A percentile compares a stretch with the other conserved stretches of the same genome.
Evolutionary conservation across 2,113 vertebrate genomes (phyloP).

Genomic region (Lepisosteus osseus): DNA sequence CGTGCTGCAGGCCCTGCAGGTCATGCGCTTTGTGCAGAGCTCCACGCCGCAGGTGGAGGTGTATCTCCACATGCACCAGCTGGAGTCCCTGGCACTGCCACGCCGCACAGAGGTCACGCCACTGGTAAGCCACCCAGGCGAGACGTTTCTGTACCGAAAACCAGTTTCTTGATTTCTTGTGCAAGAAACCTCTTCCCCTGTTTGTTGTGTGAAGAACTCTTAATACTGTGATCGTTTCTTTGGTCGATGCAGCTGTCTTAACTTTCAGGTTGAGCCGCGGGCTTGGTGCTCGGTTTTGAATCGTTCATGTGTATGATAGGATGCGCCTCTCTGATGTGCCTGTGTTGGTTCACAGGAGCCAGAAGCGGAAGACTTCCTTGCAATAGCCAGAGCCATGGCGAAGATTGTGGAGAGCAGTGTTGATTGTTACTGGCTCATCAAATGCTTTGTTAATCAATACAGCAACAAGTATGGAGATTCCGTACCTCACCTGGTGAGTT

Average conservation of each 20-base stretch:
- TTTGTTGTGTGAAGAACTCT: background rate
- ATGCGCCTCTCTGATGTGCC: too few species aligned
- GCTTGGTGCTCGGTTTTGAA: too few species aligned
- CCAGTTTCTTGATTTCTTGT: too few species aligned
- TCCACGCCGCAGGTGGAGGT: slow-evolving; percentile 77
- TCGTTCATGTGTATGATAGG: too few species aligned
- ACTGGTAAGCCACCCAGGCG: slow-evolving; percentile 59
- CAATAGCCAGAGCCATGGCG: slow-evolving; percentile 85
- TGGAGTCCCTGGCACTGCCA: slow-evolving; percentile 84
- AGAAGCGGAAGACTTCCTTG: slow-evolving; percentile 84
- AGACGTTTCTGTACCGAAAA: background rate
- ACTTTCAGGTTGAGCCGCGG: too few species aligned
- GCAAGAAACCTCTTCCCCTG: too few species aligned
- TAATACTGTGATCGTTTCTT: too few species aligned
- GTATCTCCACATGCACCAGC: slow-evolving; percentile 84
- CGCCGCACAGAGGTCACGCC: slow-evolving; percentile 68
- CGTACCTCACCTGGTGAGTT: slow-evolving; percentile 80
- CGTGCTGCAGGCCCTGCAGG: slow-evolving; percentile 74
- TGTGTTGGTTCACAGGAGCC: slow-evolving; percentile 63
- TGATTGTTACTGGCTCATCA: slow-evolving; percentile 92
- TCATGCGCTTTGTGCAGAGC: slow-evolving; percentile 76
- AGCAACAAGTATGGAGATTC: slow-evolving; percentile 86
- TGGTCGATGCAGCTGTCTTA: too few species aligned
- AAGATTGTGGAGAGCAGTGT: slow-evolving; percentile 86
- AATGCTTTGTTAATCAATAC: slow-evolving; percentile 86